phyloP scores from a whole-genome alignment of 2,797 vertebrate genomes.

The Fundulus diaphanus region DNA sequence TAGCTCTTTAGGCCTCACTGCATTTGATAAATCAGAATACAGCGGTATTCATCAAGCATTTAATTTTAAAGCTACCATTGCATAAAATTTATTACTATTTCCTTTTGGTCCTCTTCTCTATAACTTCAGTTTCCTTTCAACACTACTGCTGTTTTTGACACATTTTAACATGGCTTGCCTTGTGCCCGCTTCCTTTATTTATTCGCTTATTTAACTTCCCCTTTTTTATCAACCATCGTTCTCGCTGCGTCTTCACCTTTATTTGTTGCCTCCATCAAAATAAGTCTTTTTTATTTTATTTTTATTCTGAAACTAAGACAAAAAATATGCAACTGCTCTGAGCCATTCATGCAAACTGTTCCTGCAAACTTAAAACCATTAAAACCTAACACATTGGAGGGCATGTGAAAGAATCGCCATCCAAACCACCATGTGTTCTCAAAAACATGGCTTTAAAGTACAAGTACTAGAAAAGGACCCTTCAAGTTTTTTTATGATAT shows the following conservation, averaged over 20 bases:
- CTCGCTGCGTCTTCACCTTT: not conserved
- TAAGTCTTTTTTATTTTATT: not conserved
- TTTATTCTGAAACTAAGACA: not conserved
- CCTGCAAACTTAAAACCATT: not conserved
- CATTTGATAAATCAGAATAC: not conserved
- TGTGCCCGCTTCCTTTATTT: not conserved
- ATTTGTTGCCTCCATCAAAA: not conserved
- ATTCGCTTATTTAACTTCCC: not conserved
- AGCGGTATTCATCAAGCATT: not conserved
- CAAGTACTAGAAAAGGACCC: not conserved
- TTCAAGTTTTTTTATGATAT: too few species aligned
- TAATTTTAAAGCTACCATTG: not conserved
- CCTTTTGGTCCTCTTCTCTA: not conserved
- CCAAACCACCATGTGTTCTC: not conserved
- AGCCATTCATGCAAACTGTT: not conserved
- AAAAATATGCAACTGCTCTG: not conserved
- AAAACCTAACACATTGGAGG: not conserved
- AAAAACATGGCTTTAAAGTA: not conserved
- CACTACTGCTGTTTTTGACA: not conserved
- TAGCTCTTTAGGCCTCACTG: not conserved
- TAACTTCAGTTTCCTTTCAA: not conserved
- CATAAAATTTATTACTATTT: not conserved
- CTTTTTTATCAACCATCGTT: not conserved
- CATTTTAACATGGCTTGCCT: slow-evolving; percentile 2
- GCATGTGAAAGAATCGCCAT: not conserved